Conservation (phyloP, 1,140 invertebrate genomes). For the Nylanderia fulva region DNA sequence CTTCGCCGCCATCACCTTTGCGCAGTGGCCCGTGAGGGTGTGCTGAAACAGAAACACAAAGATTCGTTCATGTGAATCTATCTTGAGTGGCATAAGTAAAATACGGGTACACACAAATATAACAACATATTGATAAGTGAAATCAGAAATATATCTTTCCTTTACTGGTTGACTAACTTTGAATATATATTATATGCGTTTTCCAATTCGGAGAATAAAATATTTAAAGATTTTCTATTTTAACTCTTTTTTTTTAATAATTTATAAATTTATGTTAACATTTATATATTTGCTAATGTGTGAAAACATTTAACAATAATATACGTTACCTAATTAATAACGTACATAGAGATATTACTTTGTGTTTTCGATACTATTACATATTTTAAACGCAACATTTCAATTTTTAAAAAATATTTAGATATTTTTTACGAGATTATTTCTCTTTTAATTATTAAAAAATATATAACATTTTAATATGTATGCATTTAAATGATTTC, state of each 20-base stretch:
- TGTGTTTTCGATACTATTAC: not conserved
- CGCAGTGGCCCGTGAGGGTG: conserved; percentile 98
- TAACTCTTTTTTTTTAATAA: not conserved
- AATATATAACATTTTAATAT: not conserved
- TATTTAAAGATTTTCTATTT: not conserved
- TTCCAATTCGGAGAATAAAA: not conserved
- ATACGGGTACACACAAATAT: not conserved
- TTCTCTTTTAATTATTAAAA: not conserved
- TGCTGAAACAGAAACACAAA: conserved; percentile 90
- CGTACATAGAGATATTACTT: not conserved
- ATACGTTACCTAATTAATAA: no score
- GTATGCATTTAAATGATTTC: conserved; percentile 1
- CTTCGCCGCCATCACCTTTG: conserved; percentile 97
- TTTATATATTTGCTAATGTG: not conserved
- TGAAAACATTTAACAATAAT: not conserved
- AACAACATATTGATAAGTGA: not conserved
- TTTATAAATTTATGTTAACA: not conserved
- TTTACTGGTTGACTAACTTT: not conserved
- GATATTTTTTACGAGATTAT: not conserved
- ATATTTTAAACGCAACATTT: not conserved
- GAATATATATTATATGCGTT: not conserved
- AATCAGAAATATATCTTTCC: not conserved
- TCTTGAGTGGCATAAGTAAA: not conserved
- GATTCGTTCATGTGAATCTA: conserved; percentile 16
- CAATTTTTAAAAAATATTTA: not conserved